Conservation (phyloP, 2,113 vertebrate genomes). For the Xiphophorus hellerii region DNA sequence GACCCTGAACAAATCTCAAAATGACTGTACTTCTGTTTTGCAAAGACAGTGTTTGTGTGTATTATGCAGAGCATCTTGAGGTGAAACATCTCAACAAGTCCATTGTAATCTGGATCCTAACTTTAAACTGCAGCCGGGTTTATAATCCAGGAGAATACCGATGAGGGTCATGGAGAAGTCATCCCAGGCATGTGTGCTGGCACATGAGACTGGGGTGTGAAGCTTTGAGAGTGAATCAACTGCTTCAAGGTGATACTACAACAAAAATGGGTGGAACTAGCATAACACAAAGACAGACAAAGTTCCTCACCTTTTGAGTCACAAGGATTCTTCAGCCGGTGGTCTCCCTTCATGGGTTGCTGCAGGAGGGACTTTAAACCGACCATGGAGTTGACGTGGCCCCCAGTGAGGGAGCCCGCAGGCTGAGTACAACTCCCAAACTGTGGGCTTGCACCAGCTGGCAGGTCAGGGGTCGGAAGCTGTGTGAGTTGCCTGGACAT, state of each 20-base stretch:
- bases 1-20: slow-evolving; percentile 44
- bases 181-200: slow-evolving; percentile 4
- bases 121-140: slow-evolving; percentile 40
- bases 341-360: slow-evolving; percentile 81
- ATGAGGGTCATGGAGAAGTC: slow-evolving; percentile 30
- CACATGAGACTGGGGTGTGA: slow-evolving; percentile 17
- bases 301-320: slow-evolving; percentile 76
- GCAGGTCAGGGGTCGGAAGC: slow-evolving; percentile 80
- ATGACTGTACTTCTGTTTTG: slow-evolving; percentile 22
- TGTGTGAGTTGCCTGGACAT: slow-evolving; percentile 84
- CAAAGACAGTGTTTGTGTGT: slow-evolving; percentile 8
- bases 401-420: slow-evolving; percentile 71
- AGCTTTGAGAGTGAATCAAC: background rate
- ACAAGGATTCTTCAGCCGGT: slow-evolving; percentile 70
- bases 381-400: slow-evolving; percentile 74
- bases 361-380: slow-evolving; percentile 82
- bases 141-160: slow-evolving; percentile 45
- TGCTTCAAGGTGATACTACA: background rate
- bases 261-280: background rate
- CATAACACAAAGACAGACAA: background rate
- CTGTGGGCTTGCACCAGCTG: slow-evolving; percentile 81
- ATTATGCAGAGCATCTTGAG: slow-evolving; percentile 16
- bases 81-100: slow-evolving; percentile 22
- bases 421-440: slow-evolving; percentile 78
- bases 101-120: slow-evolving; percentile 53